Conservation (phyloP, 1,140 invertebrate genomes). For the Drosophila baimaii region DNA sequence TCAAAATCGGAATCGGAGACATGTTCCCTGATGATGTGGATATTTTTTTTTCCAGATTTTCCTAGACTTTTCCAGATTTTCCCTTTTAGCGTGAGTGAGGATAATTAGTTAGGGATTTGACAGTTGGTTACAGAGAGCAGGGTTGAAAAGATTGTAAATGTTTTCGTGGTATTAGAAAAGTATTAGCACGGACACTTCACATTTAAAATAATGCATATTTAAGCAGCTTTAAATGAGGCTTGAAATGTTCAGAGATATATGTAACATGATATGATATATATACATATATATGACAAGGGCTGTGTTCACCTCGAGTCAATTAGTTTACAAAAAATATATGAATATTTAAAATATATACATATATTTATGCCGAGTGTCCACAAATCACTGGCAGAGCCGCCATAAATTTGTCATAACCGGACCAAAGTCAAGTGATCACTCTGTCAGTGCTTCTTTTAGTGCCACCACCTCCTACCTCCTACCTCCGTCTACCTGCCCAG, state of each 20-base stretch:
- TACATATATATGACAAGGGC: too few species aligned
- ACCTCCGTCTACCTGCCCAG: too few species aligned
- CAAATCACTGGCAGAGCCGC: constrained; percentile 19
- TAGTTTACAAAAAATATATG: background rate
- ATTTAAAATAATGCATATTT: background rate
- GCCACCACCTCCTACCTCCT: too few species aligned
- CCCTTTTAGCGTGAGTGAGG: constrained; percentile 13
- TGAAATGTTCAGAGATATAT: background rate
- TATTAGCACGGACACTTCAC: background rate
- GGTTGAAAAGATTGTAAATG: background rate
- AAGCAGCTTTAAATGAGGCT: background rate
- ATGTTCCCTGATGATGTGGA: constrained; percentile 31
- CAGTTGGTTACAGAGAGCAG: constrained; percentile 4
- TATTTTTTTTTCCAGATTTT: constrained; percentile 26
- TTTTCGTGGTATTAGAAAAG: background rate
- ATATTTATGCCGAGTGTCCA: background rate
- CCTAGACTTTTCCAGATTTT: constrained; percentile 23
- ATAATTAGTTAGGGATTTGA: constrained; percentile 32
- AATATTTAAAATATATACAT: background rate
- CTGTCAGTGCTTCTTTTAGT: constrained; percentile 22
- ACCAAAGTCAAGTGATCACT: constrained; percentile 43
- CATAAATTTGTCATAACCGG: constrained; percentile 47
- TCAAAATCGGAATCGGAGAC: constrained; percentile 31
- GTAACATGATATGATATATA: too few species aligned
- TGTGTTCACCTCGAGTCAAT: background rate